Conservation (phyloP, 2,113 vertebrate genomes). For the Cebidichthys violaceus region DNA sequence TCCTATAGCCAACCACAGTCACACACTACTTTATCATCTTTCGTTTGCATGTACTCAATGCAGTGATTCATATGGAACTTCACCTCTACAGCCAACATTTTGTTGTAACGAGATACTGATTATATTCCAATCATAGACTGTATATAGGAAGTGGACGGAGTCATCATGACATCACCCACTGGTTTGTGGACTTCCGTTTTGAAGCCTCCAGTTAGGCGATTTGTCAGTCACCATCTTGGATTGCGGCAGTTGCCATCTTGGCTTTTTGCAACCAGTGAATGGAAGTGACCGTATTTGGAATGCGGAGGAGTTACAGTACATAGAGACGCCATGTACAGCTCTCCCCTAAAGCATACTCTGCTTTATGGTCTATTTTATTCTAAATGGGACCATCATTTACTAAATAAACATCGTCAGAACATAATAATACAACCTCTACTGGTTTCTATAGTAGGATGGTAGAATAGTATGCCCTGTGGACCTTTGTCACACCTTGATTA, state of each 20-base stretch:
- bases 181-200: no score
- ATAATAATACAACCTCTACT: background rate
- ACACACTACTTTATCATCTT: background rate
- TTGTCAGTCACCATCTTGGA: no score
- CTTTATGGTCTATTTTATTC: background rate
- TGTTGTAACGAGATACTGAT: background rate
- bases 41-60: background rate
- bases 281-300: background rate
- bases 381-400: background rate
- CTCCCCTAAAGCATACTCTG: background rate
- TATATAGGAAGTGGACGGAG: background rate
- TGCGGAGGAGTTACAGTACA: no score
- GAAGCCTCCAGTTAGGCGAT: no score
- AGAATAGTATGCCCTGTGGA: slow-evolving; percentile 5
- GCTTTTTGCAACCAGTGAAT: no score
- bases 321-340: no score
- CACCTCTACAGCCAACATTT: background rate
- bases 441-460: background rate
- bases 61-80: no score
- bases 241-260: no score
- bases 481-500: slow-evolving; percentile 3
- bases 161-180: background rate
- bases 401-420: background rate
- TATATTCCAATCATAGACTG: background rate
- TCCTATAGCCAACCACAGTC: slow-evolving; percentile 1